Evolutionary conservation across 2,888 invertebrate genomes (phyloP).

Genomic region (Oegoconia quadripuncta): DNA sequence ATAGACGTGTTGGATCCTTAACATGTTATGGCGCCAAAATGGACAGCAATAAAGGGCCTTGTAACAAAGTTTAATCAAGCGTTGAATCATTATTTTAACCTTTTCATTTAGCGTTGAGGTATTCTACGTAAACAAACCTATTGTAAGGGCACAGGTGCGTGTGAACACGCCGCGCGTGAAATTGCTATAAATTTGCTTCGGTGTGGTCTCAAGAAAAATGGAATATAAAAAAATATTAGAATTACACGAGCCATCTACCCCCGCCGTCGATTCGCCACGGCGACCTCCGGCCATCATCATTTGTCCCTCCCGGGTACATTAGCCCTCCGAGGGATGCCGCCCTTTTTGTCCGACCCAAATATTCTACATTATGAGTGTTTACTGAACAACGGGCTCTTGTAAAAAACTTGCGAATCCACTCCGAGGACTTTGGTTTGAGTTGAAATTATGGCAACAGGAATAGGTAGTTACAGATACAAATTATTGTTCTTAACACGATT

Average conservation of each 20-base stretch:
- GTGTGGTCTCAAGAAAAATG: slow-evolving; percentile 74
- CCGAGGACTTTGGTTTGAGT: no score
- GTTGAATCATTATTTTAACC: neutral
- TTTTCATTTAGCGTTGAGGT: slow-evolving; percentile 2
- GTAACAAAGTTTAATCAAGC: slow-evolving; percentile 5
- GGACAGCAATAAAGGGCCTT: no score
- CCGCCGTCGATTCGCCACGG: slow-evolving; percentile 62
- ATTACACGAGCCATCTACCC: slow-evolving; percentile 73
- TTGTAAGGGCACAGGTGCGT: slow-evolving; percentile 59
- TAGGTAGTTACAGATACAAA: no score
- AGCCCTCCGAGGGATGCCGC: slow-evolving; percentile 35
- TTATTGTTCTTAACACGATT: no score
- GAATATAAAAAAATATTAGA: slow-evolving; percentile 62
- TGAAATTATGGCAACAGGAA: no score
- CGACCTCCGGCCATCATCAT: slow-evolving; percentile 59
- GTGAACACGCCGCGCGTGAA: slow-evolving; percentile 71
- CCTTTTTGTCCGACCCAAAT: slow-evolving; percentile 27
- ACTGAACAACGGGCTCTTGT: neutral
- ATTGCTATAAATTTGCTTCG: slow-evolving; percentile 70
- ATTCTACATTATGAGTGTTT: slow-evolving; percentile 8
- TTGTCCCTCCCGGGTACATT: slow-evolving; percentile 44
- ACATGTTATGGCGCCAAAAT: no score
- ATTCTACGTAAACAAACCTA: slow-evolving; percentile 48
- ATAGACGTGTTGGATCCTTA: no score
- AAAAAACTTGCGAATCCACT: neutral